Evolutionary conservation across 2,888 invertebrate species (phyloP).

Genomic region (Schizotus pectinicornis): DNA sequence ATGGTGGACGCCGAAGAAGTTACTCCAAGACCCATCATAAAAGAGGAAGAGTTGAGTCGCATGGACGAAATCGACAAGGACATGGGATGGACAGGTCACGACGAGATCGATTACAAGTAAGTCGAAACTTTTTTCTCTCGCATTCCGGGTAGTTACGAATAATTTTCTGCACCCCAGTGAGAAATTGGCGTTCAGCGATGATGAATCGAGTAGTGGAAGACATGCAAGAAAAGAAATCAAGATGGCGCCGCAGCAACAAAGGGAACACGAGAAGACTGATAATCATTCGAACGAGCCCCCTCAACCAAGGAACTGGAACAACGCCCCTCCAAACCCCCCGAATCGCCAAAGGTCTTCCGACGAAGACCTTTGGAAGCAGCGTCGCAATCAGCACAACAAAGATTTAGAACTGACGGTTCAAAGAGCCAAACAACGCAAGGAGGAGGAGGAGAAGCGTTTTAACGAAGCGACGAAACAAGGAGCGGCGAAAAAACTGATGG

Average conservation of each 20-base stretch:
- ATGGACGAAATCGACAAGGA: slow-evolving; percentile 90
- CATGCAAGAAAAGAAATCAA: slow-evolving; percentile 21
- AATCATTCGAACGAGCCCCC: slow-evolving; percentile 33
- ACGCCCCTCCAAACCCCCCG: slow-evolving; percentile 1
- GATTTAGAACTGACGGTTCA: slow-evolving; percentile 82
- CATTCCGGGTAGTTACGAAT: neutral
- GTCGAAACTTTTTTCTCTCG: slow-evolving; percentile 34
- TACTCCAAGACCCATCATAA: slow-evolving; percentile 83
- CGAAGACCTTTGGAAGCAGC: slow-evolving; percentile 75
- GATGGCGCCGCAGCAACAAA: slow-evolving; percentile 34
- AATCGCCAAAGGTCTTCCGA: slow-evolving; percentile 48
- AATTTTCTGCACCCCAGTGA: slow-evolving; percentile 65
- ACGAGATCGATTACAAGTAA: slow-evolving; percentile 91
- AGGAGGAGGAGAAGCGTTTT: slow-evolving; percentile 85
- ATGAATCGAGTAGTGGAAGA: slow-evolving; percentile 65
- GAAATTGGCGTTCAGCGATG: slow-evolving; percentile 93
- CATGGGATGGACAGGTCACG: slow-evolving; percentile 91
- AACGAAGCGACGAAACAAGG: slow-evolving; percentile 65
- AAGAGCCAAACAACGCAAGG: slow-evolving; percentile 82
- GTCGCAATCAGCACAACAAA: slow-evolving; percentile 71
- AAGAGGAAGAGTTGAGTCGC: slow-evolving; percentile 89
- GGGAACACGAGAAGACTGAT: slow-evolving; percentile 46
- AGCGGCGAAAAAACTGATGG: slow-evolving; percentile 71
- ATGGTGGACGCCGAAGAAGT: slow-evolving; percentile 56
- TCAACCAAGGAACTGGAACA: slow-evolving; percentile 29